Percentiles rank a stretch among this genome's conserved stretches.
These are phyloP conservation scores for Acholoe squamosa DNA, from an alignment of 2,888 invertebrate genomes.

Conservation along the genomic window DNA sequence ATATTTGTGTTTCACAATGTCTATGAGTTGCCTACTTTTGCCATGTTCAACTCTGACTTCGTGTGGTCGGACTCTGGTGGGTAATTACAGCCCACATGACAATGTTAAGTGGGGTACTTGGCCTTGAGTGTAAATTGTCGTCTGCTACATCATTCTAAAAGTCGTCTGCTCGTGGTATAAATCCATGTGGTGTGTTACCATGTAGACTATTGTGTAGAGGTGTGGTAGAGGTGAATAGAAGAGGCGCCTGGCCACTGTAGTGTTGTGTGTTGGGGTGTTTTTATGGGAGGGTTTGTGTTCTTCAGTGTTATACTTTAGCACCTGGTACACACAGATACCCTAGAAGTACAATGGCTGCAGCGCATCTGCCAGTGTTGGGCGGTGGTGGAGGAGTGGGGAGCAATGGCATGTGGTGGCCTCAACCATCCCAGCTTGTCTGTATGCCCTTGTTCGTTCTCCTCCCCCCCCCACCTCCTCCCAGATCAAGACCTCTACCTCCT, in stretches of 20 bases:
- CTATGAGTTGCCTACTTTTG: background rate
- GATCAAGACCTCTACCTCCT: background rate
- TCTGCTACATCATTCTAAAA: too few species aligned
- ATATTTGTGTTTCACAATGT: background rate
- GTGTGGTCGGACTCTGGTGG: background rate
- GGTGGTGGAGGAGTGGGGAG: slow-evolving; percentile 1
- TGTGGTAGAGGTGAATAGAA: slow-evolving; percentile 19
- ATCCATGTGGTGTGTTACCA: background rate
- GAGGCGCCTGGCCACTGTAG: background rate
- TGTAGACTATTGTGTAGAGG: background rate
- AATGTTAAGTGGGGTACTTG: background rate
- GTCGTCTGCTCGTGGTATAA: background rate
- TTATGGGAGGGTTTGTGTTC: background rate
- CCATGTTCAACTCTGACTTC: background rate
- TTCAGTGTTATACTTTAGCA: background rate
- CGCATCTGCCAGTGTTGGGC: background rate
- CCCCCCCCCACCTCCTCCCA: slow-evolving; percentile 7
- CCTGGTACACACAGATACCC: slow-evolving; percentile 30
- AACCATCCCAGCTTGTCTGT: background rate
- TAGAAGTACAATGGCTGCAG: slow-evolving; percentile 21
- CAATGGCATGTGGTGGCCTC: background rate
- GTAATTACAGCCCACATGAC: background rate
- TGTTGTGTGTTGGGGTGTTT: background rate
- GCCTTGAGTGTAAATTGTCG: background rate
- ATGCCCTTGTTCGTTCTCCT: background rate